Conservation (phyloP, 2,113 vertebrate species). For the Salvelinus alpinus region DNA sequence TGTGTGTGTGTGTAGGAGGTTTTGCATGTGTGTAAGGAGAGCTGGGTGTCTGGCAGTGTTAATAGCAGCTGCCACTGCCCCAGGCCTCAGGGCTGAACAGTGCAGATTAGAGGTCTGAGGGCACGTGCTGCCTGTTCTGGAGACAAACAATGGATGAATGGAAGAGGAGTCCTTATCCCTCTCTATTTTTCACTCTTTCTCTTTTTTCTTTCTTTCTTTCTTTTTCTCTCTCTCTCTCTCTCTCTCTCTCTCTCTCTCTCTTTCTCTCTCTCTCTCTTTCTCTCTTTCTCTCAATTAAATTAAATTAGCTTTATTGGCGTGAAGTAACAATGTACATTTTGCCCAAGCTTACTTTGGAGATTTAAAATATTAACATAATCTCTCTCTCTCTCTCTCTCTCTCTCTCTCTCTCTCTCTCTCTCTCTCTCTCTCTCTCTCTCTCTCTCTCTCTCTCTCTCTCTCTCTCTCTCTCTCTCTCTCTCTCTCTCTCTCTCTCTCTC, state of each 20-base stretch:
- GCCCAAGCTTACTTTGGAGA: no score
- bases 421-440: no score
- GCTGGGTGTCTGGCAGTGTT: slow-evolving; percentile 85
- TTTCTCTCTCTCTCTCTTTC: background rate
- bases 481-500: no score
- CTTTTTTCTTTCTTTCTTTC: background rate
- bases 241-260: background rate
- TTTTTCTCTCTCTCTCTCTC: slow-evolving; percentile 2
- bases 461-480: no score
- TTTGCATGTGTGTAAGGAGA: slow-evolving; percentile 79
- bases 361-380: no score
- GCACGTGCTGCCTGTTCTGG: slow-evolving; percentile 83
- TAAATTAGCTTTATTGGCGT: no score
- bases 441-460: no score
- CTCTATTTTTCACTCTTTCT: background rate
- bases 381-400: no score
- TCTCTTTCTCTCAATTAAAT: background rate
- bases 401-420: no score
- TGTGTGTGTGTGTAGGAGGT: slow-evolving; percentile 47
- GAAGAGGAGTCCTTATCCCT: slow-evolving; percentile 55
- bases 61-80: slow-evolving; percentile 87
- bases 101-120: slow-evolving; percentile 70
- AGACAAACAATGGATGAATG: slow-evolving; percentile 81
- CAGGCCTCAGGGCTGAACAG: slow-evolving; percentile 65
- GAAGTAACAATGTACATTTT: no score